phyloP scores from a whole-genome alignment of 2,797 vertebrate genomes.

The Acipenser oxyrinchus region DNA sequence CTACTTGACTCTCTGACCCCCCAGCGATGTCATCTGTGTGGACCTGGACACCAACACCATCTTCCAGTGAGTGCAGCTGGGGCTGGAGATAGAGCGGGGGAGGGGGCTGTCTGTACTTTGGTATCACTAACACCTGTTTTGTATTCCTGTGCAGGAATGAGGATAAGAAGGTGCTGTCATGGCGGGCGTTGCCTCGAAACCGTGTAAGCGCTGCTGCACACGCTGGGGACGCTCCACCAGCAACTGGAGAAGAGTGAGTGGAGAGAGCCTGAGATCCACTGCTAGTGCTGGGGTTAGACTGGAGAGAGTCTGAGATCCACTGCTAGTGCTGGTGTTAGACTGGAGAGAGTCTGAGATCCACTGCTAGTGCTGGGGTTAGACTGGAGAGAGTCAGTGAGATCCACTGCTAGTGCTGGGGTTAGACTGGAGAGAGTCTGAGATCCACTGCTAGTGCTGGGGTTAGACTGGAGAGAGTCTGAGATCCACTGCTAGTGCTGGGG shows the following conservation, averaged over 20 bases:
- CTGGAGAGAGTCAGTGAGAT: no score
- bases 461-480: no score
- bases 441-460: no score
- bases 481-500: no score
- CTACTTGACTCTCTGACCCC: conserved; percentile 92
- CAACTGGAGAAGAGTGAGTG: conserved; percentile 87
- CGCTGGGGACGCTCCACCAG: conserved; percentile 66
- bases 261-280: background rate
- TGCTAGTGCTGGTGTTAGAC: no score
- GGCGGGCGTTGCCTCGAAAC: conserved; percentile 72
- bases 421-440: no score
- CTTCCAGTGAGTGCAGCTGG: conserved; percentile 72
- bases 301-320: background rate
- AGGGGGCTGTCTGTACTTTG: background rate
- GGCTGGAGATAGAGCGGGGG: no score
- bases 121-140: background rate
- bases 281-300: background rate
- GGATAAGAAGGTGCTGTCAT: conserved; percentile 78
- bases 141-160: conserved; percentile 59
- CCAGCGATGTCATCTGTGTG: conserved; percentile 78
- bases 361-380: no score
- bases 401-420: no score
- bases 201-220: conserved; percentile 69
- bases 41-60: conserved; percentile 93
- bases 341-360: no score